Conservation (phyloP, 1,140 invertebrate species). For the Euwallacea fornicatus region DNA sequence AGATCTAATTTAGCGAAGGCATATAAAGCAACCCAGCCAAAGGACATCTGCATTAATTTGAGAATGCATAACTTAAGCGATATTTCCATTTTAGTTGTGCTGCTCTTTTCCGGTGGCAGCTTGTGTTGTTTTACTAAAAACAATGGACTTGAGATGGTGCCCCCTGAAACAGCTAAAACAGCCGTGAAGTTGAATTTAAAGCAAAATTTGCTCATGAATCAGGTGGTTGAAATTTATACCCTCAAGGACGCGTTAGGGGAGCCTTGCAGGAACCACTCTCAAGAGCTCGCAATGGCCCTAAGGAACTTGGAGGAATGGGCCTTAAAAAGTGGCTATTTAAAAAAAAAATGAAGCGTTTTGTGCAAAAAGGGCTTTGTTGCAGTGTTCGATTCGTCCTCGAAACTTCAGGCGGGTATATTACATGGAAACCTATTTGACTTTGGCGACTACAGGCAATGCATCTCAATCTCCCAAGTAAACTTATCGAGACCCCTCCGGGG, state of each 20-base stretch:
- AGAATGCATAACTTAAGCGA: background rate
- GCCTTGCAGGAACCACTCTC: slow-evolving; percentile 39
- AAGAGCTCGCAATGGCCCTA: slow-evolving; percentile 30
- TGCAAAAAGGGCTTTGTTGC: slow-evolving; percentile 13
- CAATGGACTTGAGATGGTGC: background rate
- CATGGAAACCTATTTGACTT: slow-evolving; percentile 43
- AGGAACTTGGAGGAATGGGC: slow-evolving; percentile 42
- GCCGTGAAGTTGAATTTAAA: slow-evolving; percentile 40
- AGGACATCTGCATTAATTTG: background rate
- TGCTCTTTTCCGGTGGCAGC: background rate
- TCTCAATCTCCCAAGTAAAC: slow-evolving; percentile 23
- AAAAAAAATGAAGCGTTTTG: background rate
- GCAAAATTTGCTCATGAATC: slow-evolving; percentile 39
- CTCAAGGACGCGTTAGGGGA: slow-evolving; percentile 28
- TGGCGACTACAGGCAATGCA: slow-evolving; percentile 43
- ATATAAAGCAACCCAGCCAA: background rate
- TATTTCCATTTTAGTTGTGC: slow-evolving; percentile 1
- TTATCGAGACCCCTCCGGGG: slow-evolving; percentile 30
- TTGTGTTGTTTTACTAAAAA: background rate
- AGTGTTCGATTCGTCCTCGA: slow-evolving; percentile 50
- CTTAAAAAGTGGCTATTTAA: slow-evolving; percentile 36
- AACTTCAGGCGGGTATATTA: slow-evolving; percentile 43
- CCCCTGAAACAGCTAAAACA: background rate
- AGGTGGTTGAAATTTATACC: slow-evolving; percentile 37
- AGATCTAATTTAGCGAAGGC: background rate